Conservation (phyloP, 2,888 invertebrate genomes). For the Tuta absoluta region DNA sequence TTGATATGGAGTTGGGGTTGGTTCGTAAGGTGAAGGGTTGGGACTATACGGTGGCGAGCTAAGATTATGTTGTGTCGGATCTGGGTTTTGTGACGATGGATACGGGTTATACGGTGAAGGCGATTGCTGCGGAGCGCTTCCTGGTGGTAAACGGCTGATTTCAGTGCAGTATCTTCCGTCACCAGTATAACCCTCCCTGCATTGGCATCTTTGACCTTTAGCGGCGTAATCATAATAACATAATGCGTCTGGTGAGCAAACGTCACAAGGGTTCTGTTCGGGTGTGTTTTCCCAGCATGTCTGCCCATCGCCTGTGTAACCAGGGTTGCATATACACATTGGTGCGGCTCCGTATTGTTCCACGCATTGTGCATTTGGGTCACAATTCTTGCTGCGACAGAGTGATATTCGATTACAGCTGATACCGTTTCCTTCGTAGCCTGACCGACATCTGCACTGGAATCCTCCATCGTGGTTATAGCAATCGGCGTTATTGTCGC, state of each 20-base stretch:
- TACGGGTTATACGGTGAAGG: background rate
- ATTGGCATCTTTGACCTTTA: constrained; percentile 78
- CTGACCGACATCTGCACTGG: constrained; percentile 88
- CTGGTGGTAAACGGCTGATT: constrained; percentile 25
- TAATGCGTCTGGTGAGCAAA: constrained; percentile 59
- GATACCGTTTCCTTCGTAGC: constrained; percentile 89
- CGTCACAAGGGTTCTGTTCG: constrained; percentile 49
- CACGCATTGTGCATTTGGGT: constrained; percentile 81
- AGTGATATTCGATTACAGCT: constrained; percentile 80
- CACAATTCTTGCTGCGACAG: constrained; percentile 82
- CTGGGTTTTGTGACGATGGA: background rate
- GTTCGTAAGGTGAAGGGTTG: constrained; percentile 1
- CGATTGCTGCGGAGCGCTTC: constrained; percentile 23
- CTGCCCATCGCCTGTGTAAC: constrained; percentile 88
- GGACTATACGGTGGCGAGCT: background rate
- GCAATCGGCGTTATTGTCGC: constrained; percentile 93
- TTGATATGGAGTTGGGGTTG: background rate
- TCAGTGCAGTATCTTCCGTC: constrained; percentile 80
- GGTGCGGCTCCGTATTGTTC: constrained; percentile 58
- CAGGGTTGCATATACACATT: constrained; percentile 86
- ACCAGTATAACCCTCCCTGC: constrained; percentile 85
- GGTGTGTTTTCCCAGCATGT: constrained; percentile 71
- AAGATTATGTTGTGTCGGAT: background rate
- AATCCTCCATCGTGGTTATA: constrained; percentile 92
- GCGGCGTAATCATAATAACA: constrained; percentile 48